Evolutionary conservation across 1,140 invertebrate species (phyloP).

Genomic region (Drosophila paulistorum): DNA sequence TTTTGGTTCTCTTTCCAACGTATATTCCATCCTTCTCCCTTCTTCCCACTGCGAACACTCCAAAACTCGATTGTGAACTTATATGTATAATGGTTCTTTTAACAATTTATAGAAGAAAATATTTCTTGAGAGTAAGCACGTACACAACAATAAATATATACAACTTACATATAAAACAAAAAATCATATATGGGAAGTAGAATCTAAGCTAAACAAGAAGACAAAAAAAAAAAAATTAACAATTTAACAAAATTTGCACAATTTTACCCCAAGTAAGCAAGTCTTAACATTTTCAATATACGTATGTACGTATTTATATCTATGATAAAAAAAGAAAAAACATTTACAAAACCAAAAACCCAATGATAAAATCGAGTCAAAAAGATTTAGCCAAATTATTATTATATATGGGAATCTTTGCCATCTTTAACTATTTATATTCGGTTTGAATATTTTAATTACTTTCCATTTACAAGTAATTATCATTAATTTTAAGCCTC

Average conservation of each 20-base stretch:
- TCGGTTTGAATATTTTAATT: constrained; percentile 1
- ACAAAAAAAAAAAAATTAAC: constrained; percentile 8
- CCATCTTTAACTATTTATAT: constrained; percentile 2
- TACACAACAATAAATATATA: constrained; percentile 11
- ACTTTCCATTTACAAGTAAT: constrained; percentile 12
- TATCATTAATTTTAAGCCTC: constrained; percentile 27
- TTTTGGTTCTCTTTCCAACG: background rate
- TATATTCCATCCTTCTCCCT: background rate
- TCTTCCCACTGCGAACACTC: background rate
- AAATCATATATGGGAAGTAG: constrained; percentile 45
- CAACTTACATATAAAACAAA: background rate
- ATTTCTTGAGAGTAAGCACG: constrained; percentile 5
- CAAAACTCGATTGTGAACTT: background rate
- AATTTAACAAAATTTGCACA: constrained; percentile 57
- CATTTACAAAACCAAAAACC: constrained; percentile 45
- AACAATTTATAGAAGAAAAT: background rate
- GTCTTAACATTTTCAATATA: constrained; percentile 65
- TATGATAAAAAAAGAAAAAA: constrained; percentile 30
- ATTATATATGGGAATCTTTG: constrained; percentile 27
- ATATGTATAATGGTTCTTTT: background rate
- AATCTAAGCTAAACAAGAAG: constrained; percentile 50
- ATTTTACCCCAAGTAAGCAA: constrained; percentile 53
- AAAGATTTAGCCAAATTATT: constrained; percentile 55
- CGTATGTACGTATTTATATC: constrained; percentile 39
- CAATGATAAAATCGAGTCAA: background rate